Conservation (phyloP, 1,140 invertebrate species). For the Apis cerana region DNA sequence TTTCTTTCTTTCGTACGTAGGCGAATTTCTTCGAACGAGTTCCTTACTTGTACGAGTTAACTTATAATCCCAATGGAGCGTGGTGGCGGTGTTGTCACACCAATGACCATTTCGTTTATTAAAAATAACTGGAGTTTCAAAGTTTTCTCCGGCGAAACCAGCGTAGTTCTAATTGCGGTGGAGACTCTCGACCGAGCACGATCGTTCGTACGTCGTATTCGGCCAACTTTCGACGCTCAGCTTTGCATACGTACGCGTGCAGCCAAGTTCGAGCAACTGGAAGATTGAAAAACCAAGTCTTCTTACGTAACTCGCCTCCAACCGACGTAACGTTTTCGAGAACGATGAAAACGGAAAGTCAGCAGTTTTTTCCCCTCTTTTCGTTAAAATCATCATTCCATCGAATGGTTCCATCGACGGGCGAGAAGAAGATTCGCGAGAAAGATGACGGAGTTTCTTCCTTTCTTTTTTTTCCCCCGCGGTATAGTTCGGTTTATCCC, state of each 20-base stretch:
- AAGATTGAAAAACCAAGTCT: constrained; percentile 53
- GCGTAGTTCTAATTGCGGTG: constrained; percentile 20
- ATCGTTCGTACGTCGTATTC: constrained; percentile 17
- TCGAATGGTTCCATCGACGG: too few species aligned
- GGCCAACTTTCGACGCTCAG: constrained; percentile 29
- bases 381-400: too few species aligned
- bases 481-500: too few species aligned
- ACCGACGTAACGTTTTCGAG: constrained; percentile 39
- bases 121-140: constrained; percentile 29
- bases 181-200: neutral
- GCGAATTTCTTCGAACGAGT: neutral
- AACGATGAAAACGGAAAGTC: constrained; percentile 29
- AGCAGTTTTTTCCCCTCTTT: neutral
- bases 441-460: too few species aligned
- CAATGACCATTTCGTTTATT: constrained; percentile 24
- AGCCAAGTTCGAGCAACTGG: constrained; percentile 31
- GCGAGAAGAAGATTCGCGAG: too few species aligned
- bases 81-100: neutral
- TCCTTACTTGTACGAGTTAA: too few species aligned
- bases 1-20: too few species aligned
- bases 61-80: neutral
- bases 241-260: constrained; percentile 43
- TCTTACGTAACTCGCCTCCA: constrained; percentile 41
- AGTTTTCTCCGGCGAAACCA: constrained; percentile 1
- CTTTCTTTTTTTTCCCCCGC: too few species aligned